Base-by-base conservation (phyloP, 2,797 vertebrate species). In the Cheirogaleus major region DNA sequence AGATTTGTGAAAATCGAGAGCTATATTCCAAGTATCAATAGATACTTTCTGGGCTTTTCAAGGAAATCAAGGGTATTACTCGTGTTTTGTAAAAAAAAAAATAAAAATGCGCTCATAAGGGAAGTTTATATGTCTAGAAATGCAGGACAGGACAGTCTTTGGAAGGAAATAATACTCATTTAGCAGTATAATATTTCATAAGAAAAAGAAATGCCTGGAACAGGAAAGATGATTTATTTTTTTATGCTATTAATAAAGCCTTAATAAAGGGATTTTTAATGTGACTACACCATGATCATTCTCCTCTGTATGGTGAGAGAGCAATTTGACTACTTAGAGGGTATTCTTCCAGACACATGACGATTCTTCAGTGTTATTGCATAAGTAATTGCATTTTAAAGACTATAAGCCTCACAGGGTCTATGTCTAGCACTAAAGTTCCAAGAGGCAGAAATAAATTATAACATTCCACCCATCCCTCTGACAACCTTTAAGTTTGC, bases 381-480 rank as follows among this genome's bases (percentile, higher is more conserved):
- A 45, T 96, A 96, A 95, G 59, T 45, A 87, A 94, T 95, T 96
- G 79, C 63, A 89, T 83, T 97, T 96, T 94, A 96, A 97, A 97
- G 73, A 73, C 95, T 95, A 80, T 82, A 70, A 90, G 52, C 73
- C 48, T 95, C 50, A 75, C 32, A 76, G 14, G 55, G 88, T 96
- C 76, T 75, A 50, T 90, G 50, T 59, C 79, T 67, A 94, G 81
- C 32, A 76, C 63, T 88, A 70, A 92, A 88, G 67, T 88, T 96
- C 59, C 17, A 92, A 95, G 50, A 95, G 63, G 23, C 70, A 93
- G 48, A 97, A 93, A 97, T 79, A 97, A 95, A 94, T 93, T 10
- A 72, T 73, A 90, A 23, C 32, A 50, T 90, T 84, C 48, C 23
- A 55, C 80, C 25, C 32, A 55, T 91, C 13, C 0, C 80, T 88